A percentile compares a stretch with the other conserved stretches of the same genome.
Conservation (phyloP, 2,888 invertebrate genomes). For the Acanthococcus lagerstroemiae region DNA sequence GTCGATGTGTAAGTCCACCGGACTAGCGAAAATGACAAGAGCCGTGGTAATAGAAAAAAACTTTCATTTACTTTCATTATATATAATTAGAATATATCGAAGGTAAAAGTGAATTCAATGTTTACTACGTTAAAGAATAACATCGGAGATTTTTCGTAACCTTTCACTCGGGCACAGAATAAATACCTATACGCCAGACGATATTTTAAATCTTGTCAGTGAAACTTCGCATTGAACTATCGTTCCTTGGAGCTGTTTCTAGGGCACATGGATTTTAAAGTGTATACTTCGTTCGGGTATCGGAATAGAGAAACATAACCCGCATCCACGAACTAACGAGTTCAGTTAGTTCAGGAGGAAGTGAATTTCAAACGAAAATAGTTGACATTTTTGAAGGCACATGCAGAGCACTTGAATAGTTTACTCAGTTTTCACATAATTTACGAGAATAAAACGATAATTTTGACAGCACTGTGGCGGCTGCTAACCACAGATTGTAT, state of each 20-base stretch:
- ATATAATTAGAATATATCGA: slow-evolving; percentile 31
- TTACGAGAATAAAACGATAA: too few relatives aligned
- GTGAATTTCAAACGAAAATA: too few relatives aligned
- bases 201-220: slow-evolving; percentile 27
- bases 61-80: slow-evolving; percentile 31
- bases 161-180: slow-evolving; percentile 24
- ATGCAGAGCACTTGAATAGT: too few relatives aligned
- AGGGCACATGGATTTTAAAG: slow-evolving; percentile 5
- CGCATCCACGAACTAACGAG: too few relatives aligned
- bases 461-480: too few relatives aligned
- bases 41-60: slow-evolving; percentile 20
- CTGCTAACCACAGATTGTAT: too few relatives aligned
- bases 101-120: slow-evolving; percentile 31
- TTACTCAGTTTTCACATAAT: too few relatives aligned
- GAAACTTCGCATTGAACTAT: slow-evolving; percentile 22
- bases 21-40: slow-evolving; percentile 26
- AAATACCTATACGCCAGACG: slow-evolving; percentile 13
- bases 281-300: too few relatives aligned
- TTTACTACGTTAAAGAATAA: slow-evolving; percentile 26
- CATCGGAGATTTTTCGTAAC: slow-evolving; percentile 27
- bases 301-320: too few relatives aligned
- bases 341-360: too few relatives aligned
- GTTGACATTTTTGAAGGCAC: too few relatives aligned
- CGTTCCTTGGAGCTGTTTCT: slow-evolving; percentile 14
- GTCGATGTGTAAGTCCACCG: slow-evolving; percentile 7